A percentile compares a stretch with the other conserved stretches of the same genome.
These are phyloP conservation scores for Philereme transversata DNA, from an alignment of 2,888 invertebrate genomes.

Conservation along the genomic window DNA sequence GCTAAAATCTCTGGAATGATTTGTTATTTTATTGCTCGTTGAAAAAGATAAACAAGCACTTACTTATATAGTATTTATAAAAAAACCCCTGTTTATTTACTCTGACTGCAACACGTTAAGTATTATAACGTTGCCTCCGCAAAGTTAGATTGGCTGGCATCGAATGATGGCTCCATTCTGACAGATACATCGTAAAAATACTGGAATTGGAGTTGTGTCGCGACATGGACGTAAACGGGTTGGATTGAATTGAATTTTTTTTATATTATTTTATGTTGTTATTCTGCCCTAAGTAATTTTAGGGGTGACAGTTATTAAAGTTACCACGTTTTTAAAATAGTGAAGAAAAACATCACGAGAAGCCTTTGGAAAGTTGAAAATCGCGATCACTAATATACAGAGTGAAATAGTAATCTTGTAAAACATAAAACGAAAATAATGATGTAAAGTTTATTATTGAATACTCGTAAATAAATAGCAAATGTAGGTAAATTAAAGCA, in stretches of 20 bases:
- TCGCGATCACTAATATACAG: too few species aligned
- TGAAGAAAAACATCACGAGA: neutral
- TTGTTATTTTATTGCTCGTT: too few species aligned
- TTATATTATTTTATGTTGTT: constrained; percentile 14
- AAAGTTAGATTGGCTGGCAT: constrained; percentile 77
- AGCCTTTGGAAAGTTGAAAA: too few species aligned
- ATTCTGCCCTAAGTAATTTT: neutral
- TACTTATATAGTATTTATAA: too few species aligned
- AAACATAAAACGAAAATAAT: too few species aligned
- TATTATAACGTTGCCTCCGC: constrained; percentile 62
- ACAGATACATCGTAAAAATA: constrained; percentile 68
- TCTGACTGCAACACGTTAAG: constrained; percentile 50
- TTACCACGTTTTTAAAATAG: neutral
- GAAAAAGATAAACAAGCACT: too few species aligned
- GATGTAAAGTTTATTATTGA: too few species aligned
- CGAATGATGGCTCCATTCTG: constrained; percentile 61
- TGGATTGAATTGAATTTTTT: constrained; percentile 26
- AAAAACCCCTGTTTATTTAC: neutral
- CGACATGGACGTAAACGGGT: constrained; percentile 38
- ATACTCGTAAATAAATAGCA: too few species aligned
- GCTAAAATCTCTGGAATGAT: too few species aligned
- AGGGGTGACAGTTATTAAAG: neutral
- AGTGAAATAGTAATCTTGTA: too few species aligned
- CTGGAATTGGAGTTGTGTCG: constrained; percentile 47
- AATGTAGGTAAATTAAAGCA: too few species aligned